These are phyloP conservation scores for Actinernus sp. DNA, from an alignment of 92 coral and sea anemone species.

Conservation along the genomic window DNA sequence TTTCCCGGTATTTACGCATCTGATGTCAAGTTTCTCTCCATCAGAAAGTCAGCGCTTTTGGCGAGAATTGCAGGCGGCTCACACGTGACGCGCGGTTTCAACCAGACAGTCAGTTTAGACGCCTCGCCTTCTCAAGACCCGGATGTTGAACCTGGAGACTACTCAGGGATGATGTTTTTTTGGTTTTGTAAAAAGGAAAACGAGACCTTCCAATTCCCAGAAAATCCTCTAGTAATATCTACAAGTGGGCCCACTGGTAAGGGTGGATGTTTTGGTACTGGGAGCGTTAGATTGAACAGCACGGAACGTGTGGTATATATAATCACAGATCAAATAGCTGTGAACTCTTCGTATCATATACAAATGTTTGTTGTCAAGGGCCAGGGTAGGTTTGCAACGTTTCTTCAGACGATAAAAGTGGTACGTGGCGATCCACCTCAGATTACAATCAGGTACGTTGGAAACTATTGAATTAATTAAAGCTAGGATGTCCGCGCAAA, in stretches of 20 bases:
- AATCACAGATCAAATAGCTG: constrained; percentile 40
- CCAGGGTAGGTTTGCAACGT: constrained; percentile 15
- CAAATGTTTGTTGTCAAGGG: constrained; percentile 58
- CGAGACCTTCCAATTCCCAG: constrained; percentile 62
- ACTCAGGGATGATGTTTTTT: constrained; percentile 58
- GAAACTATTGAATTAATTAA: too few species aligned
- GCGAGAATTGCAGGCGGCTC: constrained; percentile 78
- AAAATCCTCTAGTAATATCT: constrained; percentile 22
- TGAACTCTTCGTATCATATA: constrained; percentile 33
- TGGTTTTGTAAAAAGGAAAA: constrained; percentile 76
- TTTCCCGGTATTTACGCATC: constrained; percentile 7
- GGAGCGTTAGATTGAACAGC: constrained; percentile 60
- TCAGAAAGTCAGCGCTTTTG: constrained; percentile 45
- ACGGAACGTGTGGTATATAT: constrained; percentile 13
- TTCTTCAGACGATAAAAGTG: constrained; percentile 56
- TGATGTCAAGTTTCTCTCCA: constrained; percentile 53
- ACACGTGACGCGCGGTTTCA: constrained; percentile 60
- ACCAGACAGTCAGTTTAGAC: constrained; percentile 19
- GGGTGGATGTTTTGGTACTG: constrained; percentile 89
- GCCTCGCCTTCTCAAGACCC: constrained; percentile 77
- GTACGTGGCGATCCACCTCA: constrained; percentile 80
- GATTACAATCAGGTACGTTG: constrained; percentile 64
- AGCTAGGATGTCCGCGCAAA: too few species aligned
- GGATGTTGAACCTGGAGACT: constrained; percentile 61
- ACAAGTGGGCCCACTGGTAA: constrained; percentile 2